phyloP scores from a whole-genome alignment of 2,113 vertebrate genomes.

The Synodontis membranacea region DNA sequence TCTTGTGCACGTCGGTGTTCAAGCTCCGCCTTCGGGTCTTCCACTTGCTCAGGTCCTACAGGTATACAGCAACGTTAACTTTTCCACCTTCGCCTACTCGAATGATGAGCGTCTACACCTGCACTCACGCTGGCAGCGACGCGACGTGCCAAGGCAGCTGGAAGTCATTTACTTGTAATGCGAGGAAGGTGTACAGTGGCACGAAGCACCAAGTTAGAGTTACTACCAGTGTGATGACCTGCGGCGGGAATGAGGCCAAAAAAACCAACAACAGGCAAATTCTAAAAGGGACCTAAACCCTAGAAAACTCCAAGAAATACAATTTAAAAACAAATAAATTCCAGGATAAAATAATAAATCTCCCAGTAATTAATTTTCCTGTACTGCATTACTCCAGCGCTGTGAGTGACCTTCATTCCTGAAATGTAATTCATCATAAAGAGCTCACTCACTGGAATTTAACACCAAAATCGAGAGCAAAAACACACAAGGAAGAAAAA shows the following conservation, averaged over 20 bases:
- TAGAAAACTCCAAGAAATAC: too few species aligned
- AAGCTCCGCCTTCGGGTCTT: conserved; percentile 86
- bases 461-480: too few species aligned
- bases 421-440: neutral
- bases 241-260: neutral
- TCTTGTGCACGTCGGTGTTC: conserved; percentile 82
- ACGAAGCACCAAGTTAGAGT: neutral
- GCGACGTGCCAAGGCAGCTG: neutral
- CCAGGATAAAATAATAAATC: too few species aligned
- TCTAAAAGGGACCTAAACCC: too few species aligned
- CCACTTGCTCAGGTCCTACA: conserved; percentile 92
- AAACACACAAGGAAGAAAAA: too few species aligned
- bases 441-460: neutral
- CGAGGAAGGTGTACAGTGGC: neutral
- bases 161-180: neutral
- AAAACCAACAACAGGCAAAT: too few species aligned
- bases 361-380: neutral
- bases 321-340: too few species aligned
- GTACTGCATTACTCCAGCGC: neutral
- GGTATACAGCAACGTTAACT: neutral
- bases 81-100: neutral
- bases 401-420: neutral
- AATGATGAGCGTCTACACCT: neutral
- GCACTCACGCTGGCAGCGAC: neutral
- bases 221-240: neutral